Percentiles rank a stretch among this genome's conserved stretches.
Evolutionary conservation across 2,888 invertebrate genomes (phyloP).

Genomic region (Morpho deidamia): DNA sequence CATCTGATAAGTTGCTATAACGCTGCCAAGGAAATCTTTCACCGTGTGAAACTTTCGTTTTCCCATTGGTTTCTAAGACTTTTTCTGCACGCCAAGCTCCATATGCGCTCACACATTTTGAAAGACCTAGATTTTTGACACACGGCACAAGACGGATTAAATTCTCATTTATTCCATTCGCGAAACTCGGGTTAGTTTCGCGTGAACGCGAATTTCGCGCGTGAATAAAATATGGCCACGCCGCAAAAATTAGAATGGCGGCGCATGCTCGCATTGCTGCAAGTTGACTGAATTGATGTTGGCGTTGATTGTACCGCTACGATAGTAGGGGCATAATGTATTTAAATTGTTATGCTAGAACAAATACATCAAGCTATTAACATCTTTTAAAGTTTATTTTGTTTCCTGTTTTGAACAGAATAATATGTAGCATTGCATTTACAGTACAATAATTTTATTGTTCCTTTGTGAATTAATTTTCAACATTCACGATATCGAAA

Average conservation of each 20-base stretch:
- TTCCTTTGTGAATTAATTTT: too few species aligned
- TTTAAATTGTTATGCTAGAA: not conserved
- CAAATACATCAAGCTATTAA: not conserved
- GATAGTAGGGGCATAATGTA: conserved; percentile 35
- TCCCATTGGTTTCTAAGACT: conserved; percentile 34
- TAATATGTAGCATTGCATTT: too few species aligned
- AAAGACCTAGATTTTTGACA: conserved; percentile 50
- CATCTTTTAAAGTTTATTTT: too few species aligned
- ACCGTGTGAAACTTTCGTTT: conserved; percentile 40
- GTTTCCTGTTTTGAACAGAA: too few species aligned
- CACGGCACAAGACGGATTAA: conserved; percentile 36
- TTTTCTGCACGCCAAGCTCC: conserved; percentile 71
- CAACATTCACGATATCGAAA: too few species aligned
- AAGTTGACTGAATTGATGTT: conserved; percentile 49
- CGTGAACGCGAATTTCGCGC: conserved; percentile 15
- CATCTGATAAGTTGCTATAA: conserved; percentile 59
- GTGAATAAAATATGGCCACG: conserved; percentile 41
- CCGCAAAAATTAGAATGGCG: conserved; percentile 50
- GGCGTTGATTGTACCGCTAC: conserved; percentile 30
- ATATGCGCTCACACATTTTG: conserved; percentile 77
- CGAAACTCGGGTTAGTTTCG: conserved; percentile 16
- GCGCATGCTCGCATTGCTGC: conserved; percentile 68
- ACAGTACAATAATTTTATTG: too few species aligned
- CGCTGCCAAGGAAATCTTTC: conserved; percentile 61
- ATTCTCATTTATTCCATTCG: conserved; percentile 20